phyloP scores from a whole-genome alignment of 1,140 invertebrate species.

The Pogonognathellus flavescens region DNA sequence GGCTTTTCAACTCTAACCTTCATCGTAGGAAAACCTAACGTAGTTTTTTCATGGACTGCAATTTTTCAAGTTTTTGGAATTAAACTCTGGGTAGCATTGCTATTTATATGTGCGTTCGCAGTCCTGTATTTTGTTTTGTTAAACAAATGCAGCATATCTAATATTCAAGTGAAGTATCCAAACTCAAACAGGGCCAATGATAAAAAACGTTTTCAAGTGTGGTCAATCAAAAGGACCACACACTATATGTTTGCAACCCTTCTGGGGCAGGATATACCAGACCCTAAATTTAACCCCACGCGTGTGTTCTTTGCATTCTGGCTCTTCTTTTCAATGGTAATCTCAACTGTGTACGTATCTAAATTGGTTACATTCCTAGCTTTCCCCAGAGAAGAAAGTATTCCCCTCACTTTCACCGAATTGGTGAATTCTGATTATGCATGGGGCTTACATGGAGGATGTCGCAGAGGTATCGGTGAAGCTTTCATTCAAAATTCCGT shows the following conservation, averaged over 20 bases:
- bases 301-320: slow-evolving; percentile 8
- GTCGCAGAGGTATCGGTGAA: background rate
- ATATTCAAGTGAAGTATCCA: background rate
- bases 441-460: slow-evolving; percentile 9
- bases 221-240: background rate
- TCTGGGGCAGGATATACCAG: slow-evolving; percentile 5
- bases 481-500: background rate
- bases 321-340: slow-evolving; percentile 33
- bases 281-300: background rate
- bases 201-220: background rate
- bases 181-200: background rate
- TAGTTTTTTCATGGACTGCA: slow-evolving; percentile 36
- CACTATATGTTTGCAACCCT: background rate
- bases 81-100: slow-evolving; percentile 15
- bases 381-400: background rate
- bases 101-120: background rate
- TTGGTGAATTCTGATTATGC: slow-evolving; percentile 1
- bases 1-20: background rate
- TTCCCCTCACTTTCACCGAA: background rate
- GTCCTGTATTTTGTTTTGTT: slow-evolving; percentile 8
- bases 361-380: slow-evolving; percentile 14
- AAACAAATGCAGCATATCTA: background rate
- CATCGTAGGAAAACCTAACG: background rate
- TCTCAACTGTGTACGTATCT: slow-evolving; percentile 14
- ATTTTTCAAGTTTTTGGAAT: slow-evolving; percentile 3